Conservation (phyloP, 2,113 vertebrate genomes). For the Struthio camelus region DNA sequence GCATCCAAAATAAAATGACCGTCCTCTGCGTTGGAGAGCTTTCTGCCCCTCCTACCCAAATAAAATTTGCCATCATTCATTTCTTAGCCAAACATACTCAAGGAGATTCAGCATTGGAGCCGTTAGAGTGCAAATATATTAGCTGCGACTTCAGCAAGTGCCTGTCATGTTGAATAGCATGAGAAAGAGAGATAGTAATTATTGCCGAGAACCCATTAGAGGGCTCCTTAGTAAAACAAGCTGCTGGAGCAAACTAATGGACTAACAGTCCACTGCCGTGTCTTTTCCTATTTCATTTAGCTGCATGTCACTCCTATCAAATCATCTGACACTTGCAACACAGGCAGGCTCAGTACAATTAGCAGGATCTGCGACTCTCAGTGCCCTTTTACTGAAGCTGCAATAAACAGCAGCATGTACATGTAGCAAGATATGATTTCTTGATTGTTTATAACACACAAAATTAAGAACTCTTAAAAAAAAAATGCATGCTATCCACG, state of each 20-base stretch:
- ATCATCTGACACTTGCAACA: slow-evolving; percentile 81
- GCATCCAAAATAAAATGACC: slow-evolving; percentile 56
- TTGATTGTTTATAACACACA: slow-evolving; percentile 47
- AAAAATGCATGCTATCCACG: slow-evolving; percentile 19
- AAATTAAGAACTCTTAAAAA: slow-evolving; percentile 52
- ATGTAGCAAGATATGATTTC: slow-evolving; percentile 48
- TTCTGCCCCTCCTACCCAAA: slow-evolving; percentile 23
- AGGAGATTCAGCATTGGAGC: slow-evolving; percentile 71
- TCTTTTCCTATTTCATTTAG: slow-evolving; percentile 86
- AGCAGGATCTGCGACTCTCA: slow-evolving; percentile 68
- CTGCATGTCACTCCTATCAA: slow-evolving; percentile 82
- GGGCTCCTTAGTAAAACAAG: slow-evolving; percentile 91
- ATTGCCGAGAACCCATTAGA: slow-evolving; percentile 96
- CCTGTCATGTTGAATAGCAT: slow-evolving; percentile 89
- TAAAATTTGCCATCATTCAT: slow-evolving; percentile 69
- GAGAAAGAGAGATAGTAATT: slow-evolving; percentile 94
- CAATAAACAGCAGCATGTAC: slow-evolving; percentile 48
- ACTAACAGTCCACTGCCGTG: slow-evolving; percentile 83
- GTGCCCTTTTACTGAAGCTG: slow-evolving; percentile 61
- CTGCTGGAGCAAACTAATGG: slow-evolving; percentile 94
- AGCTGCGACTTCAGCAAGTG: slow-evolving; percentile 83
- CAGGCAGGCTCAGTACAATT: slow-evolving; percentile 81
- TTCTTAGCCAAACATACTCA: slow-evolving; percentile 75
- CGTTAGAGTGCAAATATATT: slow-evolving; percentile 82
- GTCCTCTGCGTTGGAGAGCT: slow-evolving; percentile 44